Percentiles rank a stretch among this genome's conserved stretches.
Conservation (phyloP, 2,113 vertebrate species). For the Synodontis membranacea region DNA sequence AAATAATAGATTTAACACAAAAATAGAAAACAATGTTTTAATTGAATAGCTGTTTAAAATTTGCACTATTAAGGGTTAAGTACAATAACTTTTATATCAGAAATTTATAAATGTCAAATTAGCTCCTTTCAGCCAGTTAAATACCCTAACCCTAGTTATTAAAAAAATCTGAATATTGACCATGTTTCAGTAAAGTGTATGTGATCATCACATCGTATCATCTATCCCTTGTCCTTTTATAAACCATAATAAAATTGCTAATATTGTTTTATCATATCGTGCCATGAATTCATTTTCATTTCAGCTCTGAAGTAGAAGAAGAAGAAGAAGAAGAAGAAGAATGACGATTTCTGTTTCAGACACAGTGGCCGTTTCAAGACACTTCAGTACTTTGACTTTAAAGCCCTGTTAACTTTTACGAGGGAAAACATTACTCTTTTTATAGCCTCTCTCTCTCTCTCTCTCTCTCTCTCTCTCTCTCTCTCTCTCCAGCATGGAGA, state of each 20-base stretch:
- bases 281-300: background rate
- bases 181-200: background rate
- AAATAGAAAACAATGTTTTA: background rate
- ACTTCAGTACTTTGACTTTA: slow-evolving; percentile 40
- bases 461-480: background rate
- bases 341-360: background rate
- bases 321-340: background rate
- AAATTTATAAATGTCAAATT: background rate
- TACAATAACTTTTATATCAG: background rate
- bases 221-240: background rate
- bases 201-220: background rate
- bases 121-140: background rate
- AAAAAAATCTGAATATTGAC: background rate
- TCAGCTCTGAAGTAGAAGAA: background rate
- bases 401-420: slow-evolving; percentile 52
- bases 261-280: background rate
- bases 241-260: background rate
- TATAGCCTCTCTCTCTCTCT: slow-evolving; percentile 24
- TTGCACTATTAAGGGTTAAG: background rate
- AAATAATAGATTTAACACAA: background rate
- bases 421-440: slow-evolving; percentile 39
- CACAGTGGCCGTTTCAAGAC: slow-evolving; percentile 7
- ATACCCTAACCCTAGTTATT: too few species aligned
- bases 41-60: background rate
- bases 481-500: background rate